These are phyloP conservation scores for Falco naumanni DNA, from an alignment of 2,797 vertebrate species.

Conservation along the genomic window DNA sequence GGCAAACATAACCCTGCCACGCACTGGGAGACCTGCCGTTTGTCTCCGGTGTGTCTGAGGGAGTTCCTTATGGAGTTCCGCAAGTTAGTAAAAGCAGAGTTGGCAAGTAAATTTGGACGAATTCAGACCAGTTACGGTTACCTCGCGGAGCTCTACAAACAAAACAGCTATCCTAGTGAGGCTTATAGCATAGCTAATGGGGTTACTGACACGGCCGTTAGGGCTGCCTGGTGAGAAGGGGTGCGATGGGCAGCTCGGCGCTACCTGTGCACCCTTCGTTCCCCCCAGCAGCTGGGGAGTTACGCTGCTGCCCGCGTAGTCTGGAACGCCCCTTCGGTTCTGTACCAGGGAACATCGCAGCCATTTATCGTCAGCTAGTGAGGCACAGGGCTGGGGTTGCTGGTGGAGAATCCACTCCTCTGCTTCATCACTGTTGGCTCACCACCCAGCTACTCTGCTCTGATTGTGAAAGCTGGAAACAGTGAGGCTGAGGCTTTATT, in stretches of 20 bases:
- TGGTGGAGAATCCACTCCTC: neutral
- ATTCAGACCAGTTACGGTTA: neutral
- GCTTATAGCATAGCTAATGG: neutral
- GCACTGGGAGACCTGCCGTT: neutral
- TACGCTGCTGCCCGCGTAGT: neutral
- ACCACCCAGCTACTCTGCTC: neutral
- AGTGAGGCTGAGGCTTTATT: neutral
- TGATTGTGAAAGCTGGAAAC: neutral
- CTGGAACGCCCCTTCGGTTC: neutral
- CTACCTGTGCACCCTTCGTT: fast-evolving
- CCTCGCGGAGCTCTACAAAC: neutral
- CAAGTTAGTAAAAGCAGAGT: neutral
- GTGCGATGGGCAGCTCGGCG: neutral
- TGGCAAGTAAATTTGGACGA: neutral
- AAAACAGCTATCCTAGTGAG: neutral
- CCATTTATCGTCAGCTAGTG: neutral
- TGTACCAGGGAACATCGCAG: neutral
- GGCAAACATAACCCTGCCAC: neutral
- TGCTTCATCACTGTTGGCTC: neutral
- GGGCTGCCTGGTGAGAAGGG: neutral
- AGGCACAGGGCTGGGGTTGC: neutral
- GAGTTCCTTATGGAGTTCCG: neutral
- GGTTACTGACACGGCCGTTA: neutral
- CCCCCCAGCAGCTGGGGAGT: too few species aligned
- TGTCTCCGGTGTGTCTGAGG: neutral